Conservation (phyloP, 2,888 invertebrate genomes). For the Synanthedon vespiformis region DNA sequence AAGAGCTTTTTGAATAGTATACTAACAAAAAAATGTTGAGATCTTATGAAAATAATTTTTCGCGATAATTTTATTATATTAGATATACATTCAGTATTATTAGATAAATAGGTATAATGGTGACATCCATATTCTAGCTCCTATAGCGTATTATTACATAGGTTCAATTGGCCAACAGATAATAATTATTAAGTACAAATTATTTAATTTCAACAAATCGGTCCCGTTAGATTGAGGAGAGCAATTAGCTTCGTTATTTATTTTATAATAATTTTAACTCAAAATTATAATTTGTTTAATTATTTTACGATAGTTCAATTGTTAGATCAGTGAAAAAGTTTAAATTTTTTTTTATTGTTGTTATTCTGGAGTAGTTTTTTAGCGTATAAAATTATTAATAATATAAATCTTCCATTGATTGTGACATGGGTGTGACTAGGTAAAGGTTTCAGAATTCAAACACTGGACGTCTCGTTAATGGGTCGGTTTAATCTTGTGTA, state of each 20-base stretch:
- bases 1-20: constrained; percentile 66
- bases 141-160: constrained; percentile 45
- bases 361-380: not conserved
- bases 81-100: constrained; percentile 68
- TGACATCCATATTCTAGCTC: constrained; percentile 46
- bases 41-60: constrained; percentile 63
- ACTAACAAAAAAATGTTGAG: constrained; percentile 49
- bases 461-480: constrained; percentile 18
- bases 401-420: not conserved
- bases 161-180: constrained; percentile 41
- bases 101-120: constrained; percentile 59
- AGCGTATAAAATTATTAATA: not conserved
- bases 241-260: too few species aligned
- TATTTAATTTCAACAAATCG: not conserved
- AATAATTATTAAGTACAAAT: constrained; percentile 18
- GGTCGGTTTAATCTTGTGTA: constrained; percentile 15
- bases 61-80: constrained; percentile 58
- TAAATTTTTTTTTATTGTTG: not conserved
- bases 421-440: not conserved
- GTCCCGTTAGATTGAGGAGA: not conserved
- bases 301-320: too few species aligned
- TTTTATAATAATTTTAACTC: too few species aligned
- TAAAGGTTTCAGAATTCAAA: constrained; percentile 37
- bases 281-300: too few species aligned
- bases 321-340: too few species aligned